These are phyloP conservation scores for Carabus problematicus DNA, from an alignment of 2,888 invertebrate species.

Conservation along the genomic window DNA sequence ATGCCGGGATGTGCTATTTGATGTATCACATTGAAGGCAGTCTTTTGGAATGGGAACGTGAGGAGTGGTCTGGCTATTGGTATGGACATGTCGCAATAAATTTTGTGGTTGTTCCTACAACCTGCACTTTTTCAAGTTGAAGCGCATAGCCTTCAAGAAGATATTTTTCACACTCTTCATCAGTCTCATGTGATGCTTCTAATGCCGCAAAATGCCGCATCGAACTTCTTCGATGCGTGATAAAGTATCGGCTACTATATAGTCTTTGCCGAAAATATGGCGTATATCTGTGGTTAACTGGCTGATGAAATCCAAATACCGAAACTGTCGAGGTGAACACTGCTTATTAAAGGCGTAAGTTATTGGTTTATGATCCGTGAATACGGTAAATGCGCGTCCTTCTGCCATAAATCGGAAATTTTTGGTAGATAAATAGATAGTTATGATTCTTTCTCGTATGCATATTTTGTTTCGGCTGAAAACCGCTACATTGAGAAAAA, in stretches of 20 bases:
- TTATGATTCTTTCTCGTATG: slow-evolving; percentile 44
- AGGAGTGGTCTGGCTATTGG: slow-evolving; percentile 12
- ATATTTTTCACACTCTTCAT: slow-evolving; percentile 3
- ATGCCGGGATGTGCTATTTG: slow-evolving; percentile 17
- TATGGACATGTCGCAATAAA: slow-evolving; percentile 22
- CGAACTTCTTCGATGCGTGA: too few species aligned
- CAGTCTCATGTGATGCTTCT: slow-evolving; percentile 3
- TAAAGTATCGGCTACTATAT: slow-evolving; percentile 53
- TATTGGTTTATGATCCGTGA: slow-evolving; percentile 53
- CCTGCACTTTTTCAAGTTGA: neutral
- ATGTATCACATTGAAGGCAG: slow-evolving; percentile 17
- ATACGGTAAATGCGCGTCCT: slow-evolving; percentile 43
- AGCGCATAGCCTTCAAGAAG: neutral
- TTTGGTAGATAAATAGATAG: slow-evolving; percentile 51
- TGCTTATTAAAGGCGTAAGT: slow-evolving; percentile 50
- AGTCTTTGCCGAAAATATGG: slow-evolving; percentile 51
- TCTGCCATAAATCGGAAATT: slow-evolving; percentile 53
- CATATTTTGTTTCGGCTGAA: slow-evolving; percentile 2
- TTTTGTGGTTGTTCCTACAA: neutral
- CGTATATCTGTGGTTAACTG: slow-evolving; percentile 54
- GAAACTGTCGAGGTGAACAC: slow-evolving; percentile 51
- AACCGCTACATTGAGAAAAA: neutral
- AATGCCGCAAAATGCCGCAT: too few species aligned
- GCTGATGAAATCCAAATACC: slow-evolving; percentile 52
- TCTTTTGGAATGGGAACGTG: neutral